A percentile compares a stretch with the other conserved stretches of the same genome.
Conservation (phyloP, 1,140 invertebrate species). For the Rhizoglyphus robini region DNA sequence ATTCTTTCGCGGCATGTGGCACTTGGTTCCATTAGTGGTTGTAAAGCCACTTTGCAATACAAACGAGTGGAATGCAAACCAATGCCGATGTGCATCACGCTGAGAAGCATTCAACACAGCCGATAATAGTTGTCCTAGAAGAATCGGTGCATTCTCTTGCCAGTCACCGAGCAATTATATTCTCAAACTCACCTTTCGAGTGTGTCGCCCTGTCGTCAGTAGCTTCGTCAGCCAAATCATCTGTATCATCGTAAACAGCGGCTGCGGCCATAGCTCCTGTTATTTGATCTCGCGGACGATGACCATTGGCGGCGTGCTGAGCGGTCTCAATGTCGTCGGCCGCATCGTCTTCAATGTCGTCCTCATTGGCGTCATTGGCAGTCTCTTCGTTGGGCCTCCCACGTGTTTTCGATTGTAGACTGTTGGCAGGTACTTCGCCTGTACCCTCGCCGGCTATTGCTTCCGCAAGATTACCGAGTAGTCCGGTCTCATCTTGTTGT, state of each 20-base stretch:
- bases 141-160: no score
- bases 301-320: not conserved
- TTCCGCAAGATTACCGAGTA: not conserved
- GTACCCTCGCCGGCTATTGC: not conserved
- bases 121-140: no score
- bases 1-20: no score
- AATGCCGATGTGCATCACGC: no score
- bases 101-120: no score
- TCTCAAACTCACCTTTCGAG: conserved; percentile 3
- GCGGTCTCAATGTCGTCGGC: not conserved
- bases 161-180: no score
- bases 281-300: not conserved
- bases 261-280: not conserved
- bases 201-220: not conserved
- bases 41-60: no score
- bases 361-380: not conserved
- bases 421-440: not conserved
- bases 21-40: no score
- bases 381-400: not conserved
- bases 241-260: not conserved
- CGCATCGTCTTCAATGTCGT: not conserved
- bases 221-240: not conserved
- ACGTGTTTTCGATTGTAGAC: not conserved
- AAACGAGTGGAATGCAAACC: no score
- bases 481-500: not conserved